A percentile compares a stretch with the other conserved stretches of the same genome.
phyloP scores from a whole-genome alignment of 2,113 vertebrate species.

The Okapia johnstoni region DNA sequence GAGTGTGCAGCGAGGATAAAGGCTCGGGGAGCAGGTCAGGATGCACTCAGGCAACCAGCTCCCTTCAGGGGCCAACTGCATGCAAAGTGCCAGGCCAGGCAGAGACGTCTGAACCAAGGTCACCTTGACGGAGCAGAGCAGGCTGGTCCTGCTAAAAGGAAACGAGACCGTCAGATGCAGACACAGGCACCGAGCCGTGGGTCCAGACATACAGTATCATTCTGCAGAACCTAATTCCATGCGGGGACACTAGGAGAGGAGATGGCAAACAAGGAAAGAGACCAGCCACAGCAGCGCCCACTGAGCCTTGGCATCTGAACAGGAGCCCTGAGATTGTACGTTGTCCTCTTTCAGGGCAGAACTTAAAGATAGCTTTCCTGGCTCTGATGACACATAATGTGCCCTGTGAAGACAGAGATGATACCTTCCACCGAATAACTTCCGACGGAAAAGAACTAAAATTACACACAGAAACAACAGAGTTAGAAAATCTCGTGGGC shows the following conservation, averaged over 20 bases:
- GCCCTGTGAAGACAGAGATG: background rate
- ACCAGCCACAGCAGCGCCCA: rapidly evolving
- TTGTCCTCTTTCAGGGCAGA: background rate
- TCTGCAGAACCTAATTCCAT: background rate
- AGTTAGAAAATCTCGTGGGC: background rate
- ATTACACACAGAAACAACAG: background rate
- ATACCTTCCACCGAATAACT: background rate
- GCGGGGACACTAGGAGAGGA: background rate
- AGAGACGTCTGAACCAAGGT: background rate
- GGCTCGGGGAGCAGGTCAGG: background rate
- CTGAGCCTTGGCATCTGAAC: rapidly evolving
- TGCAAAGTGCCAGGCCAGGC: rapidly evolving
- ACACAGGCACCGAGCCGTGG: rapidly evolving
- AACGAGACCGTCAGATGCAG: background rate
- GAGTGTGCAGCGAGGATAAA: background rate
- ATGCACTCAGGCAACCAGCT: rapidly evolving
- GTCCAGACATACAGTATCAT: rapidly evolving
- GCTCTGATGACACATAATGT: background rate
- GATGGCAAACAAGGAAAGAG: rapidly evolving
- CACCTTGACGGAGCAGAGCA: background rate
- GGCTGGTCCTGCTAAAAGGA: background rate
- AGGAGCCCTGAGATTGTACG: background rate
- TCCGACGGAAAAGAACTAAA: background rate
- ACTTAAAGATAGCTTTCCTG: background rate
- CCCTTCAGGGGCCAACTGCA: rapidly evolving